These are phyloP conservation scores for Hirtodrosophila trivittata DNA, from an alignment of 2,888 invertebrate species.

Conservation along the genomic window DNA sequence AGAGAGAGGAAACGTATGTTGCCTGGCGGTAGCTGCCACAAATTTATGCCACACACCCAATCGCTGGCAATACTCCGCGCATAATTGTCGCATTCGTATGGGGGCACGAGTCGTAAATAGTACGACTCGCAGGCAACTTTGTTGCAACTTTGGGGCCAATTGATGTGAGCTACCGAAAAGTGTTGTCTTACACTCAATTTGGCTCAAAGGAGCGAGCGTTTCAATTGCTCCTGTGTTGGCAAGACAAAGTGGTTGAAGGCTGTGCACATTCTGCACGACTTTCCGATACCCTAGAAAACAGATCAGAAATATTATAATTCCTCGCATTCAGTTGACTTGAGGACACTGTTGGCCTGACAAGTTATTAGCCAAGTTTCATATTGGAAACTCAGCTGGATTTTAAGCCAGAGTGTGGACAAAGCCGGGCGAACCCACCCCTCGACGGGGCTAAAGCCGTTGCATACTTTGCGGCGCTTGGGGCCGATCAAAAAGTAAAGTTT, in stretches of 20 bases:
- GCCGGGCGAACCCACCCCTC: too few relatives aligned
- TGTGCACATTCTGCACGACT: neutral
- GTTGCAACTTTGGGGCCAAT: constrained; percentile 22
- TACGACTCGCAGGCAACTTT: too few relatives aligned
- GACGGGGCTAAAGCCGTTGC: constrained; percentile 72
- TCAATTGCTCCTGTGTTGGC: constrained; percentile 61
- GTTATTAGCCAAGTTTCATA: constrained; percentile 1
- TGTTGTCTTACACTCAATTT: constrained; percentile 72
- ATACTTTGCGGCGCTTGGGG: constrained; percentile 63
- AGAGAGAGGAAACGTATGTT: constrained; percentile 20
- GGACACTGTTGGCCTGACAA: too few relatives aligned
- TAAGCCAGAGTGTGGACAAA: too few relatives aligned
- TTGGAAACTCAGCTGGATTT: neutral
- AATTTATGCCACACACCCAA: constrained; percentile 49
- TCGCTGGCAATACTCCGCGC: constrained; percentile 45
- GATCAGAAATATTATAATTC: too few relatives aligned
- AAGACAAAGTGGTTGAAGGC: neutral
- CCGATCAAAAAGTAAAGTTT: constrained; percentile 66
- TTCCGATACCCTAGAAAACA: neutral
- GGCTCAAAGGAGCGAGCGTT: constrained; percentile 33
- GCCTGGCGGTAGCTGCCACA: constrained; percentile 28
- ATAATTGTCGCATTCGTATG: constrained; percentile 72
- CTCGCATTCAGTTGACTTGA: too few relatives aligned
- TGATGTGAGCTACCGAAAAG: constrained; percentile 46
- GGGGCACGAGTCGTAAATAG: too few relatives aligned